Conservation (phyloP, 2,888 invertebrate genomes). For the Ceriagrion tenellum region DNA sequence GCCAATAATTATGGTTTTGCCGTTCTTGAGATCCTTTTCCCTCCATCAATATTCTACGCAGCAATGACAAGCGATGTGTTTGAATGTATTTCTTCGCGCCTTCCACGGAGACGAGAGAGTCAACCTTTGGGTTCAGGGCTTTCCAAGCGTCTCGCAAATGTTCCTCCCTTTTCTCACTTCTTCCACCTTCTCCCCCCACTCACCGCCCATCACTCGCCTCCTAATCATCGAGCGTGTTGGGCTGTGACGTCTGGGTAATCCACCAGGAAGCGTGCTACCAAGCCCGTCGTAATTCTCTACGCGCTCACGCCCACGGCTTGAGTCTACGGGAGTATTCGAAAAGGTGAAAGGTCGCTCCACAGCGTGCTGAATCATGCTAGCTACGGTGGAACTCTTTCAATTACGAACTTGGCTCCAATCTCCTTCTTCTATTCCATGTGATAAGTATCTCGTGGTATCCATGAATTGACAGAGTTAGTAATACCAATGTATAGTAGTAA, state of each 20-base stretch:
- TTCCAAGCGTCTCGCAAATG: not conserved
- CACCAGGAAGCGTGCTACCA: not conserved
- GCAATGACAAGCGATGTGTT: no score
- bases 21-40: no score
- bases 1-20: no score
- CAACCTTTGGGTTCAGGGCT: not conserved
- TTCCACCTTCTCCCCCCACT: not conserved
- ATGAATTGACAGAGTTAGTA: no score
- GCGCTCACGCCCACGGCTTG: not conserved
- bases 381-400: no score
- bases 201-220: not conserved
- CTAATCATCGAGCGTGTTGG: not conserved
- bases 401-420: no score
- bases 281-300: not conserved
- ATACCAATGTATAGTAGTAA: no score
- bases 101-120: not conserved
- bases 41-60: no score
- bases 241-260: not conserved
- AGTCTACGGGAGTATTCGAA: not conserved
- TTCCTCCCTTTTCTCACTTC: not conserved
- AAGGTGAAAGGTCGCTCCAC: not conserved
- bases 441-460: no score
- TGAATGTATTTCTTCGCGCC: no score
- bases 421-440: no score
- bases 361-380: not conserved